phyloP scores from a whole-genome alignment of 2,888 invertebrate genomes.

The Cephonodes hylas region DNA sequence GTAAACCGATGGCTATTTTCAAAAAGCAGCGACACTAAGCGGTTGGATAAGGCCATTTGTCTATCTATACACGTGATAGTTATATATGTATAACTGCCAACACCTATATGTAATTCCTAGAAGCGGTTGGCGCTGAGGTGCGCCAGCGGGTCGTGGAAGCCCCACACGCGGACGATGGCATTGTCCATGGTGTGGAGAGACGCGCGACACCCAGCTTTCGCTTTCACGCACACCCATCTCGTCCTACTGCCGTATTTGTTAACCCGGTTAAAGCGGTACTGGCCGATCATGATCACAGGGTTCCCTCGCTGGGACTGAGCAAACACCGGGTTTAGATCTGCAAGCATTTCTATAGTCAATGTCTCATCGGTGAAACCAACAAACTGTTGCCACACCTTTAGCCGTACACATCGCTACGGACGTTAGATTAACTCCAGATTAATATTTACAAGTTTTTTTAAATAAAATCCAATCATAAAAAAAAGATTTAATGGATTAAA shows the following conservation, averaged over 20 bases:
- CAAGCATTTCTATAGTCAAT: slow-evolving; percentile 31
- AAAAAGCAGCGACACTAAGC: not conserved
- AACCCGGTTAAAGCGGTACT: slow-evolving; percentile 73
- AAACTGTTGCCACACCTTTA: not conserved
- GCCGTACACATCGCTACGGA: too few species aligned
- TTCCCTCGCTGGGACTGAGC: slow-evolving; percentile 74
- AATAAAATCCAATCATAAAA: not conserved
- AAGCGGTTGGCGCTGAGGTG: slow-evolving; percentile 72
- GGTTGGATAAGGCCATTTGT: slow-evolving; percentile 5
- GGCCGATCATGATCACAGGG: slow-evolving; percentile 75
- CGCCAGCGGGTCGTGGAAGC: slow-evolving; percentile 69
- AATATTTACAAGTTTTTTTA: not conserved
- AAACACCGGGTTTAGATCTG: slow-evolving; percentile 73
- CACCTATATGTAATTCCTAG: slow-evolving; percentile 11
- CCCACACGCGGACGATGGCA: slow-evolving; percentile 74
- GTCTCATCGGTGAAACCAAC: not conserved
- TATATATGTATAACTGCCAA: not conserved
- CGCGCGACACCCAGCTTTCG: slow-evolving; percentile 72
- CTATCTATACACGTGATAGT: slow-evolving; percentile 1
- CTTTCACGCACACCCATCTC: slow-evolving; percentile 75
- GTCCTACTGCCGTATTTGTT: slow-evolving; percentile 71
- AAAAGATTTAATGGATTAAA: not conserved
- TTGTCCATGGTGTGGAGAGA: slow-evolving; percentile 74
- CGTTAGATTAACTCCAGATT: too few species aligned
- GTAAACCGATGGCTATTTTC: not conserved